phyloP scores from a whole-genome alignment of 2,113 vertebrate genomes.

The Sturnira hondurensis region DNA sequence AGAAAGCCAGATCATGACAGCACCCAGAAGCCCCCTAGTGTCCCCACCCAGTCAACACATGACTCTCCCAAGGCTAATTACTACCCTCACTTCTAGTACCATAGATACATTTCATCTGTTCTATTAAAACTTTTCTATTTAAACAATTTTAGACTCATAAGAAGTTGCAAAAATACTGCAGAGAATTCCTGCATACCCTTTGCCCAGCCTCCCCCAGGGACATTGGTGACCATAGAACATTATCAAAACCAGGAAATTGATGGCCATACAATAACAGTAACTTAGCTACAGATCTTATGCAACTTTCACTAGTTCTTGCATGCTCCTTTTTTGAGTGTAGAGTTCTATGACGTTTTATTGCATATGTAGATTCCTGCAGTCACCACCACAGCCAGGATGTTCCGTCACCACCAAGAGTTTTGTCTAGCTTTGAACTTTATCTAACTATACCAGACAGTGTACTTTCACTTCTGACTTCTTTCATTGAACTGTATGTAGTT shows the following conservation, averaged over 20 bases:
- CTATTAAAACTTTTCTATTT: neutral
- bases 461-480: neutral
- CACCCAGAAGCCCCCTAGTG: neutral
- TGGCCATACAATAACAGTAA: neutral
- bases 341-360: neutral
- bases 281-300: neutral
- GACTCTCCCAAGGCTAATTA: neutral
- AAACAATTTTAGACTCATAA: neutral
- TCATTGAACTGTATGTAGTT: neutral
- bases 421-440: neutral
- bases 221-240: neutral
- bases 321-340: neutral
- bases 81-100: neutral
- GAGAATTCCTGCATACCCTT: neutral
- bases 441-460: neutral
- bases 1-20: neutral
- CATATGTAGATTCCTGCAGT: neutral
- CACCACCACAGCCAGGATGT: neutral
- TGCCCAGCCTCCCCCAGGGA: neutral
- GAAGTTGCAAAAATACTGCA: neutral
- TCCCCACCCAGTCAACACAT: neutral
- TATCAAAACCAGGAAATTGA: neutral
- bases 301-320: neutral
- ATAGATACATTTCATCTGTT: neutral
- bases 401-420: neutral